Evolutionary conservation across 2,888 invertebrate genomes (phyloP), one percentile per base, ranked within the genome.

Genomic region (Kryphioiulus occultus): DNA sequence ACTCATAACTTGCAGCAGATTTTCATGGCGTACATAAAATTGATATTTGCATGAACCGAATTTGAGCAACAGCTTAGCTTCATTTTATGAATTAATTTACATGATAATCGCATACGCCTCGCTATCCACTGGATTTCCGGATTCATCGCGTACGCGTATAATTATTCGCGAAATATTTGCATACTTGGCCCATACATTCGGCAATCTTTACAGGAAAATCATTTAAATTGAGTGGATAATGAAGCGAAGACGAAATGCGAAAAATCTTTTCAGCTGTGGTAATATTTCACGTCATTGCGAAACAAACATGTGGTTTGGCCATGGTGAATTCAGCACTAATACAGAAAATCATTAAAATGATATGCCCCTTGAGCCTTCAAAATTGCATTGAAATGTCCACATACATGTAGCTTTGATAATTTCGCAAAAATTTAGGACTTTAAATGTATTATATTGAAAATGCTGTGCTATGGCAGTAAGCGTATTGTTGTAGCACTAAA

Each of bases 1-100:
- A 78, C 30, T 30, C n/a, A n/a, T 30, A 15, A 12, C 30, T 5
- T 17, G 78, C 17, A 30, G 30, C 78, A 78, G 78, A 30, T 78
- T 78, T 78, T 78, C 78, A 30, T 78, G 78, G n/a, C n/a, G n/a
- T n/a, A 17, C 78, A 78, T 78, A 78, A 32, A 78, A 78, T 78
- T 78, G 30, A 30, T 78, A 78, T 30, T 78, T 78, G 30, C 78
- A 78, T 78, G 17, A 78, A 78, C 78, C 15, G 30, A 78, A 17
- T 78, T 1, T 32, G 26, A 78, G 17, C 78, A 78, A 17, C 30
- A 78, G 30, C 78, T 30, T 30, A 78, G 30, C 78, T 32, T 32
- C 30, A 78, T 78, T 78, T 78, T 32, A 15, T 15, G 78, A 15
- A 78, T 78, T 78, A 30, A 78, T 78, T 78, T 78, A 30, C 78